Evolutionary conservation across 2,888 invertebrate species (phyloP).

Genomic region (Troilus luridus): DNA sequence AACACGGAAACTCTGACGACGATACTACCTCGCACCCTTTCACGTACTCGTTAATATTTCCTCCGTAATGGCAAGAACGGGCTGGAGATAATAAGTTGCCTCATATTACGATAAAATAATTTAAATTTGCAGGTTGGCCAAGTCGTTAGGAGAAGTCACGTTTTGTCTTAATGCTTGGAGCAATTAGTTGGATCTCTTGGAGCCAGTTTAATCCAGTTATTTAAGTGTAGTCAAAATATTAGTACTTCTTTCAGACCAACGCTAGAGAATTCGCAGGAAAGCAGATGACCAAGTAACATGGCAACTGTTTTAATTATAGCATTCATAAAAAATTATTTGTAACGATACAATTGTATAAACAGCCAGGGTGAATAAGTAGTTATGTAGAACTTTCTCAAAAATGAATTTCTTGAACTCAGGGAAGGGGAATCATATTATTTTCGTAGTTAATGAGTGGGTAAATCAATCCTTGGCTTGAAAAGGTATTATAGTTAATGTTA

Average conservation of each 20-base stretch:
- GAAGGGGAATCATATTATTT: no score
- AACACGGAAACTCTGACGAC: no score
- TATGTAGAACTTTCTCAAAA: no score
- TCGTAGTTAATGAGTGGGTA: no score
- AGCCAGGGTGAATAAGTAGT: no score
- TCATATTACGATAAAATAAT: slow-evolving; percentile 49
- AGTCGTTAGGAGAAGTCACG: slow-evolving; percentile 41
- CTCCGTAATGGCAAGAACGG: not conserved
- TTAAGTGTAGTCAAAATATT: slow-evolving; percentile 7
- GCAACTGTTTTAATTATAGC: not conserved
- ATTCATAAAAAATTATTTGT: no score
- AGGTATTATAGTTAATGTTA: no score
- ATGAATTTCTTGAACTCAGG: no score
- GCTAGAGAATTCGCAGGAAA: not conserved
- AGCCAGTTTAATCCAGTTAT: slow-evolving; percentile 49
- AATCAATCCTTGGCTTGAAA: no score
- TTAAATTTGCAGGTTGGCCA: slow-evolving; percentile 49
- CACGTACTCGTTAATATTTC: not conserved
- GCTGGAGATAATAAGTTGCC: slow-evolving; percentile 9
- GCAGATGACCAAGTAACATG: not conserved
- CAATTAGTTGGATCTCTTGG: slow-evolving; percentile 27
- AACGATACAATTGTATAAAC: no score
- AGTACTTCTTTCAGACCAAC: not conserved
- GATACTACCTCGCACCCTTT: not conserved
- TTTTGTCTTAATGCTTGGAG: slow-evolving; percentile 36